Base-by-base conservation (phyloP, 2,888 invertebrate genomes). In the Eustalomyia histrio region DNA sequence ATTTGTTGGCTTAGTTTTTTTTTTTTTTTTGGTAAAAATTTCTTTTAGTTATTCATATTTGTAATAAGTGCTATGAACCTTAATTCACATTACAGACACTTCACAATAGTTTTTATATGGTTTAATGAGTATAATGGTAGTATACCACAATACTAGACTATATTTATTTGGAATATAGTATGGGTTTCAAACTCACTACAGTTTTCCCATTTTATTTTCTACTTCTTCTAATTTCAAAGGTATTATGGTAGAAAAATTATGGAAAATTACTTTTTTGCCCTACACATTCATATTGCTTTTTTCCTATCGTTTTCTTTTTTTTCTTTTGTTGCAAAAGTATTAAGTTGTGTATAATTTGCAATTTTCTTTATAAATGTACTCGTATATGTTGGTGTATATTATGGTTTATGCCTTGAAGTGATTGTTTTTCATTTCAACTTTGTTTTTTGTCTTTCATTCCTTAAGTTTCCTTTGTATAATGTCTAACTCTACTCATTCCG, bases 391-490 rank as follows among this genome's bases (percentile, higher is more conserved):
- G 39, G 35, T 29, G 7, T 17, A 50, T 50, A 18, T 52, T 7
- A 6, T 61, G 18, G 18, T 61, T 58, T 68, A 58, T 80, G 72
- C 80, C 80, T 80, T 68, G 12, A 47, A 73, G 76, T 76, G 58
- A 73, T 76, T 76, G 76, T 68, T 80, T 80, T 76, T 76, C 72
- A 80, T 76, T 80, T 63, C 57, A 68, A 69, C 68, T 63, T 76
- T 43, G 58, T 55, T 55, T 58, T 33, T 16, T 33, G 8, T 33
- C 29, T 29, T 8, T 33, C 33, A 33, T 33, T n/a, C 3, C n/a
- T 33, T 14, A 33, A 29, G 29, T 58, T 33, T 33, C 33, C 4
- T 21, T 21, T 12, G 12, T 17, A 33, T 33, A 58, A 14, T 6
- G 33, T 61, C 63, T 47, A 50, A 63, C 18, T 14, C 24, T 6